Conservation (phyloP, 2,888 invertebrate genomes). For the Allophyes oxyacanthae region DNA sequence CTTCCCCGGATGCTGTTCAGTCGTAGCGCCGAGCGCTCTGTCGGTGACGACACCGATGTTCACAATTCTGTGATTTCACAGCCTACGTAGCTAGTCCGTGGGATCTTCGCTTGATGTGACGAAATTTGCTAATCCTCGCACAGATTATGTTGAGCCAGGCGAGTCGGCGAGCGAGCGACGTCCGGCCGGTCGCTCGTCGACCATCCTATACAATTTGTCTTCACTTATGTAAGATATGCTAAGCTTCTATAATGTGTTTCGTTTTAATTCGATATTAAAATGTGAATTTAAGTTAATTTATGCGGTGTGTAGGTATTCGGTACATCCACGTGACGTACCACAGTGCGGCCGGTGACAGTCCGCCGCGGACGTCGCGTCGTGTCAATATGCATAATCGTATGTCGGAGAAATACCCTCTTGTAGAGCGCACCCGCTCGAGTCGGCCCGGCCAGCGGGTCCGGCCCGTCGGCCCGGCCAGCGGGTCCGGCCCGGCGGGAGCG, state of each 20-base stretch:
- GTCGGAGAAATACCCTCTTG: constrained; percentile 5
- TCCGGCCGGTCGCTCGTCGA: constrained; percentile 31
- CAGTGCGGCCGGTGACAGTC: too few species aligned
- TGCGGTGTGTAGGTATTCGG: constrained; percentile 20
- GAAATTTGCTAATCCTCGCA: constrained; percentile 39
- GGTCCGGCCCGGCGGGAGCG: too few species aligned
- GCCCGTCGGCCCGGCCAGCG: too few species aligned
- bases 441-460: not conserved
- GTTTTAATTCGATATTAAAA: constrained; percentile 37
- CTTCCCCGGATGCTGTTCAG: not conserved
- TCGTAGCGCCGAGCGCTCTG: not conserved
- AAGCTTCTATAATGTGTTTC: constrained; percentile 50
- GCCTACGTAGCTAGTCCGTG: constrained; percentile 32
- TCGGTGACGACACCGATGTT: constrained; percentile 4
- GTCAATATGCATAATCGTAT: constrained; percentile 18
- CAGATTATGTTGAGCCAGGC: constrained; percentile 7
- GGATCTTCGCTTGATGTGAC: constrained; percentile 34
- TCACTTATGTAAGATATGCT: constrained; percentile 52
- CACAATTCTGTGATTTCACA: constrained; percentile 36
- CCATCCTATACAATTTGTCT: constrained; percentile 18
- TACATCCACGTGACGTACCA: not conserved
- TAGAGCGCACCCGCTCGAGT: not conserved
- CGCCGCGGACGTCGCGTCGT: not conserved
- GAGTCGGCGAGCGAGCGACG: constrained; percentile 21
- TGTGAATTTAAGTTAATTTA: constrained; percentile 48